phyloP scores from a whole-genome alignment of 2,113 vertebrate species.

The Gallinago paraguaiae region DNA sequence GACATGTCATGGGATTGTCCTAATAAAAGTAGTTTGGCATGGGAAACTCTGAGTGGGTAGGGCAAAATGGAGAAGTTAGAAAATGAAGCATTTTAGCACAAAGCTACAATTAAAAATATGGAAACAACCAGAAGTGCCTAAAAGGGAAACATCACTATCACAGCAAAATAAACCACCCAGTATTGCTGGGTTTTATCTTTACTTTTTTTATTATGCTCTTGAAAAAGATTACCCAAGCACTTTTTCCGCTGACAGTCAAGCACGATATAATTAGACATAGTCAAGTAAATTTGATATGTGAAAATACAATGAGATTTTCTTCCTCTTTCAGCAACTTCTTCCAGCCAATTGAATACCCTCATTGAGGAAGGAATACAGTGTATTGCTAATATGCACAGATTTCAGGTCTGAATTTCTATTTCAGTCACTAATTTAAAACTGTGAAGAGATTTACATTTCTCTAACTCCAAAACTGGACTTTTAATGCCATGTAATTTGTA shows the following conservation, averaged over 20 bases:
- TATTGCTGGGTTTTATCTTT: background rate
- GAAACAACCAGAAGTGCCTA: background rate
- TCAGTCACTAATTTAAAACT: background rate
- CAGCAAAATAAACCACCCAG: background rate
- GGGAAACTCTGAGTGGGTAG: background rate
- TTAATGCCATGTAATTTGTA: background rate
- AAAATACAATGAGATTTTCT: conserved; percentile 53
- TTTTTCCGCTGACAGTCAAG: conserved; percentile 42
- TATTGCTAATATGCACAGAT: background rate
- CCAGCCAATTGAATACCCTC: conserved; percentile 8
- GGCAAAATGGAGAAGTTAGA: background rate
- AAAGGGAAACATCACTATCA: background rate
- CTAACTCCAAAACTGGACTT: background rate
- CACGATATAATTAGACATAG: conserved; percentile 20
- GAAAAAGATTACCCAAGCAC: conserved; percentile 42
- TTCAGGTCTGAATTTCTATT: background rate
- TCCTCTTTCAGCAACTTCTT: conserved; percentile 33
- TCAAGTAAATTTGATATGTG: conserved; percentile 30
- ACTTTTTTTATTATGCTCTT: background rate
- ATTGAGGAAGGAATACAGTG: background rate
- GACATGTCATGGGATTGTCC: background rate
- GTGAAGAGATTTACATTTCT: background rate
- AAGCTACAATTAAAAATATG: background rate
- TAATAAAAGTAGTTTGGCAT: background rate
- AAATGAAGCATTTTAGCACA: background rate